Evolutionary conservation across 2,888 invertebrate species (phyloP), one percentile per base, ranked within the genome.

Genomic region (Lampropteryx suffumata): DNA sequence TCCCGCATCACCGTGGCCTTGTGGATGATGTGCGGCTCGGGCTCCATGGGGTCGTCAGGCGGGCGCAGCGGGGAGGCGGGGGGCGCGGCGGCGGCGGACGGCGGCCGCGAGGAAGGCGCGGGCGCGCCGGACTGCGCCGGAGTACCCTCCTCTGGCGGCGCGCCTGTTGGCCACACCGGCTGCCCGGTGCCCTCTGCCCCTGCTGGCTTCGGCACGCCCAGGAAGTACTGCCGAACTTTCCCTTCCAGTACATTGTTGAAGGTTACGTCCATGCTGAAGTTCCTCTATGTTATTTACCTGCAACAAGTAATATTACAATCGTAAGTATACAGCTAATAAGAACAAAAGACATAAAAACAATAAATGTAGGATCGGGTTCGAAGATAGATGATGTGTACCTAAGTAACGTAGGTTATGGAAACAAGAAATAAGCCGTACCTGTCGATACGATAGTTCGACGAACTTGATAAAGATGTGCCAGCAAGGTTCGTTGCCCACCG

Each of bases 191-290:
- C 71, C 65, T 84, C 77, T 43, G 79, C 74, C 67, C 82, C 84
- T 60, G 82, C 84, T 72, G 89, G 89, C 73, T 91, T 92, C 61
- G 95, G 95, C 79, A 95, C 90, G 79, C 95, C 95, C 92, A 95
- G 94, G 85, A 95, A 95, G 90, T 94, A 95, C 91, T 95, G 95
- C 81, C 95, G 94, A 81, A 94, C 53, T 48, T 48, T 94, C 87
- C 94, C 95, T 93, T 95, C 94, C 92, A 95, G 91, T 89, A 95
- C 94, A 93, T 95, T 95, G 88, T 93, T 94, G 90, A 87, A 82
- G 88, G 92, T 92, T 85, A 93, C 93, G 92, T 95, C 95, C 95
- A 95, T 95, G 91, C 92, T 69, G 75, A 76, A 69, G 67, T 71
- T 69, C 65, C 73, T 65, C 63, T 73, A 61, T 66, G 62, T 28